Percentiles rank a stretch among this genome's conserved stretches.
Evolutionary conservation across 2,888 invertebrate genomes (phyloP).

Genomic region (Endotricha flammealis): DNA sequence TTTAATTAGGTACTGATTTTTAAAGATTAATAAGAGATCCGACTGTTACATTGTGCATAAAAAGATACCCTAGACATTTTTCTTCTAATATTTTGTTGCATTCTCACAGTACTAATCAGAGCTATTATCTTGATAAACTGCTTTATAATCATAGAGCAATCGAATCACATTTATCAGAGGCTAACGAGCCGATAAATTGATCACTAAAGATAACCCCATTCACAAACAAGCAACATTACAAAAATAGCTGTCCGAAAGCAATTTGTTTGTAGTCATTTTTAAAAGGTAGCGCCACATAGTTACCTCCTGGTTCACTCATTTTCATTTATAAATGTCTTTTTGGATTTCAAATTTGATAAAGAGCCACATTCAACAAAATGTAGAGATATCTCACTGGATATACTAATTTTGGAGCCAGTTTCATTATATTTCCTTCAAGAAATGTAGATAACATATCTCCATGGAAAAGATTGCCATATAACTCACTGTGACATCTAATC

Average conservation of each 20-base stretch:
- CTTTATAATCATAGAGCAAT: conserved; percentile 64
- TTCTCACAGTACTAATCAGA: conserved; percentile 56
- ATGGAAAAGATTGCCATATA: conserved; percentile 33
- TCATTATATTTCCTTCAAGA: conserved; percentile 43
- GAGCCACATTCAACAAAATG: conserved; percentile 52
- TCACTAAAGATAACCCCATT: conserved; percentile 60
- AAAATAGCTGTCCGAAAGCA: conserved; percentile 59
- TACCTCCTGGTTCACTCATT: conserved; percentile 33
- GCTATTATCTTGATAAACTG: conserved; percentile 57
- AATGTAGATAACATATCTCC: conserved; percentile 52
- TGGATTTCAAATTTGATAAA: conserved; percentile 58
- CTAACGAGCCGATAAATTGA: conserved; percentile 72
- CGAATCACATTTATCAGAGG: conserved; percentile 57
- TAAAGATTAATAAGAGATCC: no score
- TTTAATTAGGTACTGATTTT: no score
- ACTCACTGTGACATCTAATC: conserved; percentile 14
- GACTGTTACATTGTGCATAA: no score
- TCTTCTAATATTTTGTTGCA: conserved; percentile 22
- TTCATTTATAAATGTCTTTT: conserved; percentile 50
- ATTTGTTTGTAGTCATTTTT: conserved; percentile 59
- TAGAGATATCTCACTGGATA: conserved; percentile 52
- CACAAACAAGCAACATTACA: conserved; percentile 62
- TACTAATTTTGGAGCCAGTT: conserved; percentile 56
- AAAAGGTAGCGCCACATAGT: conserved; percentile 57
- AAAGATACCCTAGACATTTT: no score